Conservation (phyloP, 1,140 invertebrate species). For the Hycleus cichorii region DNA sequence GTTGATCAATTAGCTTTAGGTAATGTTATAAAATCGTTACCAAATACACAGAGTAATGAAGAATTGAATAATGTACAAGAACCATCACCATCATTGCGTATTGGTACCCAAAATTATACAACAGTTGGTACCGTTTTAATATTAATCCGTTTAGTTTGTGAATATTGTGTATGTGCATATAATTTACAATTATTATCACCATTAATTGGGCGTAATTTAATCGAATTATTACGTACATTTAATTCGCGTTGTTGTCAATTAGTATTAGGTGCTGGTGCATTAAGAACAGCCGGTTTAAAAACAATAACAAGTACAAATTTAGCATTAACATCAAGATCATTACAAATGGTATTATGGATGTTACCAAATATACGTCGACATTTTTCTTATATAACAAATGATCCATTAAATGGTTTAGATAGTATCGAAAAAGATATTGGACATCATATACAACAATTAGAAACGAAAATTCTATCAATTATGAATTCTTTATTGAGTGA, state of each 20-base stretch:
- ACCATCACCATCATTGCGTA: conserved; percentile 51
- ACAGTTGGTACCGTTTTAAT: conserved; percentile 80
- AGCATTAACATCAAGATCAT: conserved; percentile 81
- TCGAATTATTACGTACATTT: conserved; percentile 82
- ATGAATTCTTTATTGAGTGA: conserved; percentile 73
- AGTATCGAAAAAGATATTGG: conserved; percentile 71
- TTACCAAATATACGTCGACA: conserved; percentile 62
- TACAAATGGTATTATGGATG: conserved; percentile 73
- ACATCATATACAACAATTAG: conserved; percentile 86
- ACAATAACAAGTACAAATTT: conserved; percentile 94
- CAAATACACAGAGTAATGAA: conserved; percentile 27
- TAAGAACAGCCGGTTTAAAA: conserved; percentile 89
- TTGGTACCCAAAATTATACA: conserved; percentile 76
- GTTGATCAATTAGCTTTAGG: conserved; percentile 62
- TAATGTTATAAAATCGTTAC: conserved; percentile 37
- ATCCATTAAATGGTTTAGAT: conserved; percentile 46
- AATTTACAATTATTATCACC: conserved; percentile 58
- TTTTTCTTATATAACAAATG: conserved; percentile 49
- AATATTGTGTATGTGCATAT: conserved; percentile 78
- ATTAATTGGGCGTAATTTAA: conserved; percentile 67
- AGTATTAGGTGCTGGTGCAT: conserved; percentile 90
- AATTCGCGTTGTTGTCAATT: conserved; percentile 91
- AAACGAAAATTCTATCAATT: conserved; percentile 83
- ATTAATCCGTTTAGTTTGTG: conserved; percentile 78
- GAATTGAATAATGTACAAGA: conserved; percentile 21